Conservation (phyloP, 2,113 vertebrate genomes). For the Muntiacus reevesi region DNA sequence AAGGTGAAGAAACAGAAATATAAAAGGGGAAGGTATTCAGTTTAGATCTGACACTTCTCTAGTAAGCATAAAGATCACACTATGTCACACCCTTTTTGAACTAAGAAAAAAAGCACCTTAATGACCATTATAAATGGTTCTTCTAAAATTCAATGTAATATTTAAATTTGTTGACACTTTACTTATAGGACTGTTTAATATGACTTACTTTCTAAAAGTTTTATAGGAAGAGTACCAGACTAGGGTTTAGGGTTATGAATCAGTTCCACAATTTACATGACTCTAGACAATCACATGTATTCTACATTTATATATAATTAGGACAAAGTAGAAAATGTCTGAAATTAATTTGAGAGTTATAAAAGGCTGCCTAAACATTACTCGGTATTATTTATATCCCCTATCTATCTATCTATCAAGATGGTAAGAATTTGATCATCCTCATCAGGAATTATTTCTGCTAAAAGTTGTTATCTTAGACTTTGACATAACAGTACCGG, state of each 20-base stretch:
- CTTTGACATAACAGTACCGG: not conserved
- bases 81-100: not conserved
- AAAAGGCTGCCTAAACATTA: not conserved
- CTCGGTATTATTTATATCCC: not conserved
- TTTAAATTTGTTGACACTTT: not conserved
- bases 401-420: not conserved
- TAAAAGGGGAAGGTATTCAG: not conserved
- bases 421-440: not conserved
- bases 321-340: not conserved
- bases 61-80: not conserved
- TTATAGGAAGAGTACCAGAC: not conserved
- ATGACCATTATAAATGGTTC: not conserved
- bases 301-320: not conserved
- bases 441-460: not conserved
- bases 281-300: not conserved
- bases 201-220: not conserved
- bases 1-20: not conserved
- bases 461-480: not conserved
- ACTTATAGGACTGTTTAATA: not conserved
- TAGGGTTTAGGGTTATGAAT: not conserved
- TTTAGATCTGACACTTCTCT: not conserved
- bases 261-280: not conserved
- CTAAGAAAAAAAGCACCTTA: not conserved
- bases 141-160: not conserved
- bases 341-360: not conserved